phyloP scores from a whole-genome alignment of 1,140 invertebrate species.

The Zaprionus taronus region DNA sequence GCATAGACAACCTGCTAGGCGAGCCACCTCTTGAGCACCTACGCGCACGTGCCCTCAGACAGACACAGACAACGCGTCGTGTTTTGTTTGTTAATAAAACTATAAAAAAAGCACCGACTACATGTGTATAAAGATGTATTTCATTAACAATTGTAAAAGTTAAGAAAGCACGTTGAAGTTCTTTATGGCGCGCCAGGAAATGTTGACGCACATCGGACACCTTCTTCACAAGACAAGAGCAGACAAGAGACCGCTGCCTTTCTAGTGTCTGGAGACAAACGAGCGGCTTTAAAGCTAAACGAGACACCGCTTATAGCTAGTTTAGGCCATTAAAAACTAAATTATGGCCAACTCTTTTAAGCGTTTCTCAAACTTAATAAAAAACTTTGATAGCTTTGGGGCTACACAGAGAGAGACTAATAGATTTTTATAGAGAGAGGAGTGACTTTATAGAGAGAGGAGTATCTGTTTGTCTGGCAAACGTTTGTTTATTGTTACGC shows the following conservation, averaged over 20 bases:
- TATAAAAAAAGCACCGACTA: not conserved
- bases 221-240: not conserved
- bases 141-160: conserved; percentile 18
- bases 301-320: not conserved
- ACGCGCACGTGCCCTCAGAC: conserved; percentile 47
- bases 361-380: conserved; percentile 6
- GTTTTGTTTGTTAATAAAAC: conserved; percentile 7
- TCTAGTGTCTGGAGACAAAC: not conserved
- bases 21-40: conserved; percentile 14
- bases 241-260: not conserved
- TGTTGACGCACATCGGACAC: conserved; percentile 2
- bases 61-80: not conserved
- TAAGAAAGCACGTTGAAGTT: conserved; percentile 13
- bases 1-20: not conserved
- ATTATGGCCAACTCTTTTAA: not conserved
- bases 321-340: conserved; percentile 2
- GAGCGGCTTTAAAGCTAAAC: not conserved
- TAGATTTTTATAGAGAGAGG: not conserved
- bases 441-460: not conserved
- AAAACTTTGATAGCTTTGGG: not conserved
- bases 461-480: not conserved
- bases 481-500: conserved; percentile 26
- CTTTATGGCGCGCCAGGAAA: conserved; percentile 27
- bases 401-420: not conserved
- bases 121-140: conserved; percentile 7